Conservation (phyloP, 2,797 vertebrate species). For the Remorina albescens region DNA sequence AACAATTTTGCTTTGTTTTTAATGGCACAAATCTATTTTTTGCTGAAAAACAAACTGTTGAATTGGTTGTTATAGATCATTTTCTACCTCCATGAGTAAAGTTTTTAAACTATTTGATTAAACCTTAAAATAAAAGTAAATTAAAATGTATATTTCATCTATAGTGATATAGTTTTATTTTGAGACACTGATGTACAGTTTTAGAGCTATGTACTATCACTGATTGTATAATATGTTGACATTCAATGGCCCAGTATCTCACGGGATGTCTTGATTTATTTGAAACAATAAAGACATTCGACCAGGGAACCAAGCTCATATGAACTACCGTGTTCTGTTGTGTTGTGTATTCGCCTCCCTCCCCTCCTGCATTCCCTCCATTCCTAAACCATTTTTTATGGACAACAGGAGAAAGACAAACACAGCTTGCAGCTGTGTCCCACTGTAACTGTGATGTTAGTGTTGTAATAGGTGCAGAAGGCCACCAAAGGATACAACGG, state of each 20-base stretch:
- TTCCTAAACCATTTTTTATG: constrained; percentile 43
- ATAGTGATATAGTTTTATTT: constrained; percentile 26
- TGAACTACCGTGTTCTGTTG: constrained; percentile 38
- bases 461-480: constrained; percentile 34
- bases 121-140: constrained; percentile 3
- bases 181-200: constrained; percentile 23
- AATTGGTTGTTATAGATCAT: constrained; percentile 34
- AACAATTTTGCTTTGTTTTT: constrained; percentile 5
- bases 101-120: constrained; percentile 38
- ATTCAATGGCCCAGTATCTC: constrained; percentile 27
- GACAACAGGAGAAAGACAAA: constrained; percentile 13
- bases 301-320: constrained; percentile 32
- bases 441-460: constrained; percentile 18
- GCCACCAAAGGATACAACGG: background rate
- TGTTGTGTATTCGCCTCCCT: constrained; percentile 27
- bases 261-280: constrained; percentile 46
- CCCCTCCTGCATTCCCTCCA: constrained; percentile 43
- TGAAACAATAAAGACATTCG: constrained; percentile 67
- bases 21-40: background rate
- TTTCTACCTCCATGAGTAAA: constrained; percentile 58
- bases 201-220: constrained; percentile 17
- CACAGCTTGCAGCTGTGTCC: constrained; percentile 37
- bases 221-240: constrained; percentile 31
- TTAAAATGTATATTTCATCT: constrained; percentile 36
- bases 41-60: background rate